Base-by-base conservation (phyloP, 2,113 vertebrate genomes). In the Psammodynastes pulverulentus region DNA sequence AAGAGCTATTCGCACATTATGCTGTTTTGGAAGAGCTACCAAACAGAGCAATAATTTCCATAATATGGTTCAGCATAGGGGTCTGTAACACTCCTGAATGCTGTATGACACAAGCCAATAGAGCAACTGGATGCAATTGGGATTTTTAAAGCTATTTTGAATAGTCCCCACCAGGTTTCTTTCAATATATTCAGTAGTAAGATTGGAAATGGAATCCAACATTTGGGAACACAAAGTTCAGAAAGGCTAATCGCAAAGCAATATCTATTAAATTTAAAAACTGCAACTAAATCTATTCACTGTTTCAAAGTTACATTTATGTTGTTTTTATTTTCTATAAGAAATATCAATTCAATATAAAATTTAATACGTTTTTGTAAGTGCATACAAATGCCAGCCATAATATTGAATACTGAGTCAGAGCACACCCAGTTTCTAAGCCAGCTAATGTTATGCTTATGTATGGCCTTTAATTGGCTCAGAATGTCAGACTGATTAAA, bases 231-330 rank as follows among this genome's bases (percentile, higher is more conserved):
- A 26, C 15, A 51, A 86, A 26, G 48, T 51, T n/a, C 12, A n/a
- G 26, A 86, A 86, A 49, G 84, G 12, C 46, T 29, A 15, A 26
- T 49, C 34, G 39, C 7, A 39, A 79, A 79, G 15, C 24, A 15
- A 17, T 89, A 86, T 21, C 52, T 2, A 89, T 84, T 29, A 86
- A 39, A 89, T 24, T 45, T 45, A 46, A 93, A 0, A 79, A 39
- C 0, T 0, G 15, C 93, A 89, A 62, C 46, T 53, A 93, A 87
- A 53, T n/a, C 62, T 88, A 39, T 39, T 19, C 34, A 79, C 34
- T 79, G 34, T 39, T 39, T 39, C 67, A 39, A 79, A 79, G 67
- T 79, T 92, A 0, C 34, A 92, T 86, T 88, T 53, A n/a, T 89
- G 90, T 12, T 90, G 17, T 86, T 0, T 24, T 4, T 6, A 2